Percentiles rank a stretch among this genome's conserved stretches.
phyloP scores from a whole-genome alignment of 2,797 vertebrate species.

The Anas georgica region DNA sequence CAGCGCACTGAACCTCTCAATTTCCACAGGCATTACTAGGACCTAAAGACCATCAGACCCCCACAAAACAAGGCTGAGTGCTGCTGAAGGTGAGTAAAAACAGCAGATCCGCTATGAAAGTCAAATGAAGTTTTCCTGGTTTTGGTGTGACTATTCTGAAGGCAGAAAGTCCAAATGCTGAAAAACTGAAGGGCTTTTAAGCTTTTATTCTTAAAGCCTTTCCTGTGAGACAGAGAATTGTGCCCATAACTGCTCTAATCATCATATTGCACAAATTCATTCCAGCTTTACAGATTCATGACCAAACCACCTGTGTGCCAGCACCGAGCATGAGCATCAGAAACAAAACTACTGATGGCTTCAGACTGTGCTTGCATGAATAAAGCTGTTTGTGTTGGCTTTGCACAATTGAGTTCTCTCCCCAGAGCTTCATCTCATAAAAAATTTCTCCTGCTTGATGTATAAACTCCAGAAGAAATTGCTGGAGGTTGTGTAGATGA shows the following conservation, averaged over 20 bases:
- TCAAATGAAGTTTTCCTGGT: not conserved
- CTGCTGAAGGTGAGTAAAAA: not conserved
- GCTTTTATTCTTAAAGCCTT: not conserved
- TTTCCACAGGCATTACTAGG: not conserved
- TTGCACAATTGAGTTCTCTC: not conserved
- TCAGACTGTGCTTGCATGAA: not conserved
- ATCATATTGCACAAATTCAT: not conserved
- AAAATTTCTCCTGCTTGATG: not conserved
- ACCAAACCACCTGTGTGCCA: not conserved
- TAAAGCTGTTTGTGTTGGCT: not conserved
- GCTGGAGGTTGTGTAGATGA: not conserved
- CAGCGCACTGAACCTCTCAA: rapidly evolving
- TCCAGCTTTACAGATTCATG: not conserved
- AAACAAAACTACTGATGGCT: not conserved
- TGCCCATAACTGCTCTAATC: not conserved
- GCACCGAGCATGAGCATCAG: not conserved
- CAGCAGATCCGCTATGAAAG: not conserved
- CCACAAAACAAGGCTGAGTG: not conserved
- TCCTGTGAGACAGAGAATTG: not conserved
- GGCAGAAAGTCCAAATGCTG: not conserved
- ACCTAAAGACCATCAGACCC: not conserved
- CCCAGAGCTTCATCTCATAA: not conserved
- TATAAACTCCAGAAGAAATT: not conserved
- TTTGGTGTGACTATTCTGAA: not conserved
- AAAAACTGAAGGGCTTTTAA: not conserved